Evolutionary conservation across 2,797 vertebrate species (phyloP).

Genomic region (Oryzias sinensis): DNA sequence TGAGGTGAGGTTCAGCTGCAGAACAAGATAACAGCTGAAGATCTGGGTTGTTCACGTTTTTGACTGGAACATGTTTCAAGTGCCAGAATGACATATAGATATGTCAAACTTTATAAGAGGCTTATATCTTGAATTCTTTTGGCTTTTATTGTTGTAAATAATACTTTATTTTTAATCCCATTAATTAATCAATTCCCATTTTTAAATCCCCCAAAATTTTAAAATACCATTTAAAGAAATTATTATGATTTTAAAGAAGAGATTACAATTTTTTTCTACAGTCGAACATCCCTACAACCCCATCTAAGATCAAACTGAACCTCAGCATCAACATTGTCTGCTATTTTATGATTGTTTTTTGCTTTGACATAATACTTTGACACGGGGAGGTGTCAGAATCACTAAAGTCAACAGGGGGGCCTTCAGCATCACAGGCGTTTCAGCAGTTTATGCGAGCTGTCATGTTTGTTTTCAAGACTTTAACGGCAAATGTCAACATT

Average conservation of each 20-base stretch:
- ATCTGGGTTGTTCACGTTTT: slow-evolving; percentile 8
- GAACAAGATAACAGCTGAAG: slow-evolving; percentile 43
- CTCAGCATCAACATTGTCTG: too few species aligned
- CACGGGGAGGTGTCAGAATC: background rate
- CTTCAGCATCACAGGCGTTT: background rate
- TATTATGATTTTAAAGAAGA: too few species aligned
- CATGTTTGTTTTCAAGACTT: background rate
- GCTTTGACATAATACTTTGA: background rate
- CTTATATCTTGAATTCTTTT: slow-evolving; percentile 9
- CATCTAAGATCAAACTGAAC: too few species aligned
- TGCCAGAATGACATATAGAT: too few species aligned
- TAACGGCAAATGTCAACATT: background rate
- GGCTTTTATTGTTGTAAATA: background rate
- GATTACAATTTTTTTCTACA: too few species aligned
- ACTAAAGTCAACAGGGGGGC: background rate
- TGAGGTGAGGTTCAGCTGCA: slow-evolving; percentile 57
- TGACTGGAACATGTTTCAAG: too few species aligned
- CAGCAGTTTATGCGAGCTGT: background rate
- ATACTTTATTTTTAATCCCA: too few species aligned
- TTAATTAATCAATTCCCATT: too few species aligned
- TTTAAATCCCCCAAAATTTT: too few species aligned
- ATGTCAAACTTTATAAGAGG: slow-evolving; percentile 4
- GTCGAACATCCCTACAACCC: too few species aligned
- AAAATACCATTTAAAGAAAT: too few species aligned
- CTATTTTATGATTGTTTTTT: too few species aligned